Base-by-base conservation (phyloP, 2,797 vertebrate genomes). In the Dicrostonyx torquatus region DNA sequence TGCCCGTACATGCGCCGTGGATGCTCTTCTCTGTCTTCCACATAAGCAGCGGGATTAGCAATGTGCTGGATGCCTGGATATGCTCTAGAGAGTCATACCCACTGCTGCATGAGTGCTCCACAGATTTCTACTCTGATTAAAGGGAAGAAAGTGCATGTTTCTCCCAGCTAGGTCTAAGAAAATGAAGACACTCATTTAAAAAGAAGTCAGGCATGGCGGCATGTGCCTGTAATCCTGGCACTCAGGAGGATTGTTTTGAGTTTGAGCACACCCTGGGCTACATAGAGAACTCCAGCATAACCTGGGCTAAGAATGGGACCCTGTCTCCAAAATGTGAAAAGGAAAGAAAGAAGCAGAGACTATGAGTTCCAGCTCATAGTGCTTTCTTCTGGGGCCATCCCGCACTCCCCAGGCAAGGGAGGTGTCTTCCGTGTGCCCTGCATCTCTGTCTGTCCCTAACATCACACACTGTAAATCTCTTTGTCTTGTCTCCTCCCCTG, bases 341-440 rank as follows among this genome's bases (percentile, higher is more conserved):
- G 62, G 31, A 37, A 70, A 26, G 66, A 31, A 43, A 58, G 50
- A 20, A 50, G 62, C 31, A 60, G 17, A 24, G 9, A 0, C 60
- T 45, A 87, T 66, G 34, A 91, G 45, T 43, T 85, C 18, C 93
- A 89, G 78, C 24, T 70, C n/a, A 76, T 2, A 8, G 20, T 58
- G 2, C 43, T n/a, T 62, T 89, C 89, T 76, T 85, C 89, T 76
- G 55, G 91, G 89, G 79, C 60, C 76, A 77, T 55, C 70, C 89
- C 34, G 66, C 37, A 37, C 58, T 34, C 79, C 43, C 55, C 31
- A 77, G 43, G 76, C 66, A 0, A 86, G 29, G 13, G 29, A 13
- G 24, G 76, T 78, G 43, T 88, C 64, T 73, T n/a, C 70, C 18
- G 0, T 40, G 7, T 34, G 20, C 10, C 34, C 50, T 22, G 15